These are phyloP conservation scores for Sebastes variabilis DNA, from an alignment of 2,797 vertebrate species.

Conservation along the genomic window DNA sequence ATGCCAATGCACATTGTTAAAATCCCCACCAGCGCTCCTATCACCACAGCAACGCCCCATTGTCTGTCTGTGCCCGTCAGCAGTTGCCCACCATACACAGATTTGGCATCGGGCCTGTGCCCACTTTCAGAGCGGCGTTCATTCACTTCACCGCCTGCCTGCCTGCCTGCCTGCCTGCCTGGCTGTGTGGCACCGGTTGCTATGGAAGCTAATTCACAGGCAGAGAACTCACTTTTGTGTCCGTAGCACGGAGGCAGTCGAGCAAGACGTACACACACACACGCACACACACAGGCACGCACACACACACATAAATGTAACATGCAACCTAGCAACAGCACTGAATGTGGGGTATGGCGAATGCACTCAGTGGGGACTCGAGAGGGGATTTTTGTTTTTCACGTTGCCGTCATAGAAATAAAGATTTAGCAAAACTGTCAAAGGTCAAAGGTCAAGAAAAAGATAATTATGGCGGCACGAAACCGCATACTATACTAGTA, in stretches of 20 bases:
- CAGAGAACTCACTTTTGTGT: constrained; percentile 59
- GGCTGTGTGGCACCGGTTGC: constrained; percentile 71
- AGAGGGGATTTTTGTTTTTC: neutral
- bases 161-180: constrained; percentile 34
- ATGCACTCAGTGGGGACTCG: constrained; percentile 6
- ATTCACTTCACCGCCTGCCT: constrained; percentile 50
- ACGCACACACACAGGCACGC: constrained; percentile 2
- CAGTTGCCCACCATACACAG: constrained; percentile 53
- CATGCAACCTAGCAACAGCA: constrained; percentile 59
- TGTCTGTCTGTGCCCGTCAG: constrained; percentile 64
- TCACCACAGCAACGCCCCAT: constrained; percentile 63
- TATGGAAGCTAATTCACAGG: constrained; percentile 78
- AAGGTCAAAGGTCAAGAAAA: constrained; percentile 7
- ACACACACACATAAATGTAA: neutral
- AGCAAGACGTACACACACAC: constrained; percentile 33
- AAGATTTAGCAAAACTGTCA: neutral
- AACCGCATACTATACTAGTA: no score
- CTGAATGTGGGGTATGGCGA: neutral
- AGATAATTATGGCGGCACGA: neutral
- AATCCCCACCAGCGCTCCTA: neutral
- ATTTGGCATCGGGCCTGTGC: constrained; percentile 62
- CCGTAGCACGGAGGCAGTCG: constrained; percentile 45
- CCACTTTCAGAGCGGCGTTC: constrained; percentile 64
- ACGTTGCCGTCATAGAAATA: neutral
- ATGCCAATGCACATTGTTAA: constrained; percentile 61